Evolutionary conservation across 1,140 invertebrate species (phyloP).

Genomic region (Coptotermes formosanus): DNA sequence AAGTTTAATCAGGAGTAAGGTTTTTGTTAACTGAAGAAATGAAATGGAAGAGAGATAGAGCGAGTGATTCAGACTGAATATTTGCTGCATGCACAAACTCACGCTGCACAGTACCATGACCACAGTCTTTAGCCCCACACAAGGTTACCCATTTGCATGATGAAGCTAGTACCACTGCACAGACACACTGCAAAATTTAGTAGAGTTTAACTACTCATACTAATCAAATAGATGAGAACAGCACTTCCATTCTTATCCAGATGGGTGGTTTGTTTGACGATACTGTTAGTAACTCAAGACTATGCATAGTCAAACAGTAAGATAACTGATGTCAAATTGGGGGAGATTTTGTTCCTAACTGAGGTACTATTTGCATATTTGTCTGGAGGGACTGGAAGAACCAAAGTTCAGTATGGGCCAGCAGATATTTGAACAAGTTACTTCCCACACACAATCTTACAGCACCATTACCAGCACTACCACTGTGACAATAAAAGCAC

Average conservation of each 20-base stretch:
- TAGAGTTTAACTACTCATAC: background rate
- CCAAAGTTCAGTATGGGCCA: no score
- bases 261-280: no score
- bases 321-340: no score
- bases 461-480: no score
- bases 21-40: background rate
- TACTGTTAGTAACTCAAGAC: no score
- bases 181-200: background rate
- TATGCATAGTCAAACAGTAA: no score
- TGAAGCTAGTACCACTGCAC: background rate
- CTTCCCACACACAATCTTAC: no score
- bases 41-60: background rate
- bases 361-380: no score
- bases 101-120: conserved; percentile 3
- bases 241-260: background rate
- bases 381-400: no score
- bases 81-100: conserved; percentile 10
- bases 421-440: no score
- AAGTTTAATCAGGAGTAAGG: background rate
- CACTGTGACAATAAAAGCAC: no score
- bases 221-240: background rate
- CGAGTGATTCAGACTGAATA: background rate
- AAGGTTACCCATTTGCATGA: background rate
- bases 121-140: background rate
- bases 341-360: no score